These are phyloP conservation scores for Gisinianus flammeolus DNA, from an alignment of 2,888 invertebrate genomes.

Conservation along the genomic window DNA sequence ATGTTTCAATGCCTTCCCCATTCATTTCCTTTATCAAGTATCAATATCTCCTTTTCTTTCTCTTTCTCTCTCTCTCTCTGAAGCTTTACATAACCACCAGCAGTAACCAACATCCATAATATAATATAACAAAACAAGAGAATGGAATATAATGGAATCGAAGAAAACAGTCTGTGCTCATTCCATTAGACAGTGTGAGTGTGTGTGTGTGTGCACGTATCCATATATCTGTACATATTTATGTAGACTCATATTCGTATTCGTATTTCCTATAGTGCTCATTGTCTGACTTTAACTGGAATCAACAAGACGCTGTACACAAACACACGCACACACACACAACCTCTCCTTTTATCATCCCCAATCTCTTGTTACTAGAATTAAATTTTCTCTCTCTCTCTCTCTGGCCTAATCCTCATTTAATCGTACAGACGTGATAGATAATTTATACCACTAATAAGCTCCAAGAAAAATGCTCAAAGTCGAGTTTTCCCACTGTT, in stretches of 20 bases:
- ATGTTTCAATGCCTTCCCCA: neutral
- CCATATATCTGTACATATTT: neutral
- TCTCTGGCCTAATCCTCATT: neutral
- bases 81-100: neutral
- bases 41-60: neutral
- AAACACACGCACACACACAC: neutral
- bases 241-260: too few species aligned
- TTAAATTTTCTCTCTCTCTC: neutral
- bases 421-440: neutral
- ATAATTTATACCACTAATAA: neutral
- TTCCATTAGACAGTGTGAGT: neutral
- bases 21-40: neutral
- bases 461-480: neutral
- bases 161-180: neutral
- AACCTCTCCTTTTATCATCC: neutral
- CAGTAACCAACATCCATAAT: too few species aligned
- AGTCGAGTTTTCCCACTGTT: too few species aligned
- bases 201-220: neutral
- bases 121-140: too few species aligned
- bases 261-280: too few species aligned
- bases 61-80: too few species aligned
- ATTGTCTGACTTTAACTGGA: neutral
- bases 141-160: too few species aligned
- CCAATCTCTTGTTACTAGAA: neutral
- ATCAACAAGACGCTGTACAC: too few species aligned